Conservation (phyloP, 2,888 invertebrate species). For the Aproaerema taeniolella region DNA sequence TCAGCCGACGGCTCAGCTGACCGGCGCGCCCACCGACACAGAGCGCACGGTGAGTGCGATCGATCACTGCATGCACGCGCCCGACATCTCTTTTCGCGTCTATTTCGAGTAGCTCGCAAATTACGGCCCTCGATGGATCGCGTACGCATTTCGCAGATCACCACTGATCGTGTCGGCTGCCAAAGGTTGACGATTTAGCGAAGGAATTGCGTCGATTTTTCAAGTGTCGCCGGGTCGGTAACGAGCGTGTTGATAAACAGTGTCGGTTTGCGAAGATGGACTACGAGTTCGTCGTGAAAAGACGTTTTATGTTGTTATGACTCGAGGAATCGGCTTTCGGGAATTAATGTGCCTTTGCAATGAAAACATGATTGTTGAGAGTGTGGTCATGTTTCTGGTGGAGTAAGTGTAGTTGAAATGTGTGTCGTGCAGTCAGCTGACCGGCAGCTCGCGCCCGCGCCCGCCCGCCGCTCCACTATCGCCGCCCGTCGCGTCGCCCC, state of each 20-base stretch:
- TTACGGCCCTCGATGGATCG: conserved; percentile 43
- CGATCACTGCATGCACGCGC: conserved; percentile 65
- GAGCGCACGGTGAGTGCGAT: conserved; percentile 75
- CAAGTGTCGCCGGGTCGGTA: conserved; percentile 40
- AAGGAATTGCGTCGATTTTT: conserved; percentile 42
- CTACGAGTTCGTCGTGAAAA: conserved; percentile 37
- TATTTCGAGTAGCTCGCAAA: conserved; percentile 70
- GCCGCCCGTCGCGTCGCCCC: too few relatives aligned
- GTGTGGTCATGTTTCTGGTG: conserved; percentile 20
- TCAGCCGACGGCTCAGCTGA: conserved; percentile 63
- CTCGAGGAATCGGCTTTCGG: conserved; percentile 39
- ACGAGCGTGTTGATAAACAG: conserved; percentile 67
- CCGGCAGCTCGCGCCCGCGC: conserved; percentile 44
- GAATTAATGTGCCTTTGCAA: conserved; percentile 39
- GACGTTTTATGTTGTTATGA: conserved; percentile 42
- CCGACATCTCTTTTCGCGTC: conserved; percentile 52
- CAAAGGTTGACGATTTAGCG: conserved; percentile 43
- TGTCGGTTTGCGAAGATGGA: conserved; percentile 54
- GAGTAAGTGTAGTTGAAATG: too few relatives aligned
- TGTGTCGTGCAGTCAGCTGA: too few relatives aligned
- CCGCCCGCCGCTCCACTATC: conserved; percentile 17
- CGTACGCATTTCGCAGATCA: conserved; percentile 42
- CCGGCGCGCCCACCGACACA: conserved; percentile 48
- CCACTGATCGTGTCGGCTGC: conserved; percentile 35
- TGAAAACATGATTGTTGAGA: conserved; percentile 33